Evolutionary conservation across 2,797 vertebrate genomes (phyloP).

Genomic region (Fistularia commersonii): DNA sequence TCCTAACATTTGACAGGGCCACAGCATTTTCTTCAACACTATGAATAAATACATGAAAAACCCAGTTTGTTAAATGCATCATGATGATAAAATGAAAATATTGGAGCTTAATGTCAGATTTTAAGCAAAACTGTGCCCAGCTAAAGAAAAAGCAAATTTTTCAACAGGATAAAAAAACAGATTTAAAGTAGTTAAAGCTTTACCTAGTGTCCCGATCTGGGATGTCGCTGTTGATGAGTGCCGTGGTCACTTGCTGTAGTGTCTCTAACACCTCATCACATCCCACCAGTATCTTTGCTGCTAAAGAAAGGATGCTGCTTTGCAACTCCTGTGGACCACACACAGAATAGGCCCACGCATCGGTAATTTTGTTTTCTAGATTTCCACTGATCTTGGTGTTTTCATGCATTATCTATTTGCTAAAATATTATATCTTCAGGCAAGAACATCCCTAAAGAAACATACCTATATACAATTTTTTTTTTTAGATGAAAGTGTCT

Average conservation of each 20-base stretch:
- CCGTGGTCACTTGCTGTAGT: constrained; percentile 95
- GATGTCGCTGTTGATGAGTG: constrained; percentile 92
- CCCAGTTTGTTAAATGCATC: too few species aligned
- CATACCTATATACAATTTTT: constrained; percentile 1
- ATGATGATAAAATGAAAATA: background rate
- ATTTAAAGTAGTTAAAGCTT: constrained; percentile 6
- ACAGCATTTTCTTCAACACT: too few species aligned
- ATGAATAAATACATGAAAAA: too few species aligned
- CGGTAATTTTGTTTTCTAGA: constrained; percentile 60
- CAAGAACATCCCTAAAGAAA: constrained; percentile 1
- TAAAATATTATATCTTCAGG: constrained; percentile 4
- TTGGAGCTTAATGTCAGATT: background rate
- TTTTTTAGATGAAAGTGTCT: background rate
- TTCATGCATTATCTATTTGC: constrained; percentile 9
- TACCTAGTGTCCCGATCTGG: constrained; percentile 90
- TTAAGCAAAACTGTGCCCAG: background rate
- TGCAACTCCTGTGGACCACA: constrained; percentile 86
- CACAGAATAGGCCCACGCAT: constrained; percentile 61
- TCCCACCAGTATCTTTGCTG: constrained; percentile 93
- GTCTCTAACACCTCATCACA: constrained; percentile 98
- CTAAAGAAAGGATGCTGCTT: constrained; percentile 90
- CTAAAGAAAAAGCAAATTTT: background rate
- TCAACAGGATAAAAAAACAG: background rate
- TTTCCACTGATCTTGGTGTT: constrained; percentile 1
- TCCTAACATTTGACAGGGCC: too few species aligned